These are phyloP conservation scores for Oscheius sp. DNA, from an alignment of 2,888 invertebrate species.

Conservation along the genomic window DNA sequence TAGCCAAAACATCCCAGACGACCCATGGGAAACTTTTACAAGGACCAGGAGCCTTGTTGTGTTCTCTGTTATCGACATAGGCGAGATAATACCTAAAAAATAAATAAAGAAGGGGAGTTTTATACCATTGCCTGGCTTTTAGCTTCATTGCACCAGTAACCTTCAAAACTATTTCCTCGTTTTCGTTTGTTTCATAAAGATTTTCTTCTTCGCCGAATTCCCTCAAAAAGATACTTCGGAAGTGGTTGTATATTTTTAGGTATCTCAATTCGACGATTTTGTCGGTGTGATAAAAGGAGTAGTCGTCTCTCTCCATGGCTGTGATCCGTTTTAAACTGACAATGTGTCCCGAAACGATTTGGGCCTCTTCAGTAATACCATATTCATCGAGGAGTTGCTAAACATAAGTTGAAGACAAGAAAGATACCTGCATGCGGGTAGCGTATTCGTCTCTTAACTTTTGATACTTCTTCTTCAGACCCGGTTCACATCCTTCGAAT, in stretches of 20 bases:
- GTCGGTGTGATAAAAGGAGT: slow-evolving; percentile 66
- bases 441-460: slow-evolving; percentile 48
- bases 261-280: slow-evolving; percentile 62
- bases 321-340: slow-evolving; percentile 43
- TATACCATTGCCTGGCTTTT: slow-evolving; percentile 47
- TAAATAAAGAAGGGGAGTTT: too few species aligned
- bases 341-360: slow-evolving; percentile 57
- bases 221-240: slow-evolving; percentile 56
- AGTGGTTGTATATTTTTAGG: slow-evolving; percentile 48
- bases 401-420: too few species aligned
- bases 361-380: slow-evolving; percentile 61
- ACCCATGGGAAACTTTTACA: slow-evolving; percentile 56
- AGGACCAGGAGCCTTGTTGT: slow-evolving; percentile 22
- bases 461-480: slow-evolving; percentile 23
- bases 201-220: slow-evolving; percentile 57
- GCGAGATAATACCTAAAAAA: too few species aligned
- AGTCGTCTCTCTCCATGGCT: slow-evolving; percentile 61
- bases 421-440: slow-evolving; percentile 52
- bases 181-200: slow-evolving; percentile 26
- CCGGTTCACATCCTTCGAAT: slow-evolving; percentile 37
- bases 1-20: slow-evolving; percentile 61
- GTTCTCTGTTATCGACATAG: slow-evolving; percentile 39
- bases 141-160: slow-evolving; percentile 38
- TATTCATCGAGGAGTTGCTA: slow-evolving; percentile 62
- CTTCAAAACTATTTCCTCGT: slow-evolving; percentile 23